A percentile compares a stretch with the other conserved stretches of the same genome.
These are phyloP conservation scores for Epinephelus moara DNA, from an alignment of 2,113 vertebrate species.

Conservation along the genomic window DNA sequence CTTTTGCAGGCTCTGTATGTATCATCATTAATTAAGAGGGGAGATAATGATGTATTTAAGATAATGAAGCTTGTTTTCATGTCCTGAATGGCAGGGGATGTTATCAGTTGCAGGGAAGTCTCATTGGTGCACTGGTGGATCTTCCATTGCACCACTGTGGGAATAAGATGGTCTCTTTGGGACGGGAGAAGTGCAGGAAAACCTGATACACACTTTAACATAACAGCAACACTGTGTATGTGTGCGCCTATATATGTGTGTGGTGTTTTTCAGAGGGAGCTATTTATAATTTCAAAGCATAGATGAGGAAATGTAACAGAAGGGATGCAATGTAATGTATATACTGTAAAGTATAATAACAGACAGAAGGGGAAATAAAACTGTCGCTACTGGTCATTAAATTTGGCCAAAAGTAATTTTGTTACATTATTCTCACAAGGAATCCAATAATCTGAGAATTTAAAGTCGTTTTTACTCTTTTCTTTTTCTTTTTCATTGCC, in stretches of 20 bases:
- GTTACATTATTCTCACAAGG: background rate
- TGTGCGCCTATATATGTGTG: background rate
- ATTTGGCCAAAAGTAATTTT: background rate
- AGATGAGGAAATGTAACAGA: background rate
- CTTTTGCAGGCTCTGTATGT: background rate
- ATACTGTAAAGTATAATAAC: background rate
- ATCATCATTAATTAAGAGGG: conserved; percentile 10
- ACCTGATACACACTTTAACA: background rate
- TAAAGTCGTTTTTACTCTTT: background rate
- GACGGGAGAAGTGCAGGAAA: background rate
- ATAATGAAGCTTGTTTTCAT: conserved; percentile 60
- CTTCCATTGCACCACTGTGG: conserved; percentile 46
- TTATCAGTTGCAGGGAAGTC: conserved; percentile 42
- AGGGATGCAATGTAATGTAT: background rate
- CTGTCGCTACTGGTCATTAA: background rate
- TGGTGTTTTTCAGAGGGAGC: background rate
- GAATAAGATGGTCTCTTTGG: conserved; percentile 49
- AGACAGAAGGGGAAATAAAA: background rate
- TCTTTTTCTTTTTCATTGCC: background rate
- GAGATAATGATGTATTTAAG: conserved; percentile 39
- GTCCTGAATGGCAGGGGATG: conserved; percentile 48
- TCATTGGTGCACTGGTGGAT: conserved; percentile 45
- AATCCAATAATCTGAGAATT: background rate
- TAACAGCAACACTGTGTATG: background rate
- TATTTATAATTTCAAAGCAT: background rate